Evolutionary conservation across 2,797 vertebrate species (phyloP).

Genomic region (Craterocephalus amniculus): DNA sequence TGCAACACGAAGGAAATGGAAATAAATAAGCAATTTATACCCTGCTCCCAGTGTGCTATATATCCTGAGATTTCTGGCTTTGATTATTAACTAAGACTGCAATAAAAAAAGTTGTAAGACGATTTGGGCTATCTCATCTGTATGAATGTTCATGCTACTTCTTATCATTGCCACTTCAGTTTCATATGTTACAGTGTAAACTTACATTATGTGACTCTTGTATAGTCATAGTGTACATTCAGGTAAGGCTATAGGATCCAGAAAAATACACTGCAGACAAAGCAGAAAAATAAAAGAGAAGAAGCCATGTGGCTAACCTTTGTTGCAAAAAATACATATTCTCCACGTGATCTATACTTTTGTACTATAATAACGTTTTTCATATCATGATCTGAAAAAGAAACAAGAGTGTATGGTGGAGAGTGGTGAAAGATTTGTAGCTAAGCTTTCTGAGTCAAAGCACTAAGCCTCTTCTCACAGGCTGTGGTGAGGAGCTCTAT

Average conservation of each 20-base stretch:
- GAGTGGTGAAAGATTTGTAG: conserved; percentile 31
- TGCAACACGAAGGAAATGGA: conserved; percentile 39
- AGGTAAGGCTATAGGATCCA: conserved; percentile 1
- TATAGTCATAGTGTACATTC: conserved; percentile 3
- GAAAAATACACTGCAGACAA: neutral
- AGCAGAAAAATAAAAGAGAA: conserved; percentile 34
- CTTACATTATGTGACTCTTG: conserved; percentile 2
- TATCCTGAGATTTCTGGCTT: conserved; percentile 19
- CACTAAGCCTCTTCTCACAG: conserved; percentile 26
- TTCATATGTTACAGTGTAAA: conserved; percentile 21
- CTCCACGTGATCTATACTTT: neutral
- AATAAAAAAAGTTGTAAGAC: conserved; percentile 42
- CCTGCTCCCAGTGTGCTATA: neutral
- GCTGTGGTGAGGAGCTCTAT: conserved; percentile 51
- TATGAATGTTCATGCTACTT: conserved; percentile 7
- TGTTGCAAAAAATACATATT: neutral
- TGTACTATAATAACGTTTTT: neutral
- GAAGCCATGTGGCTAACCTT: conserved; percentile 17
- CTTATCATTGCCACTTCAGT: conserved; percentile 17
- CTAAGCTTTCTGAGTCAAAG: conserved; percentile 44
- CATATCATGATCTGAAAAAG: conserved; percentile 3
- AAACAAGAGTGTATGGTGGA: conserved; percentile 26
- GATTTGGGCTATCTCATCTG: neutral
- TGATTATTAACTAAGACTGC: conserved; percentile 8
- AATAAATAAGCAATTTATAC: conserved; percentile 29